These are phyloP conservation scores for Theocolax elegans DNA, from an alignment of 1,140 invertebrate species.

Conservation along the genomic window DNA sequence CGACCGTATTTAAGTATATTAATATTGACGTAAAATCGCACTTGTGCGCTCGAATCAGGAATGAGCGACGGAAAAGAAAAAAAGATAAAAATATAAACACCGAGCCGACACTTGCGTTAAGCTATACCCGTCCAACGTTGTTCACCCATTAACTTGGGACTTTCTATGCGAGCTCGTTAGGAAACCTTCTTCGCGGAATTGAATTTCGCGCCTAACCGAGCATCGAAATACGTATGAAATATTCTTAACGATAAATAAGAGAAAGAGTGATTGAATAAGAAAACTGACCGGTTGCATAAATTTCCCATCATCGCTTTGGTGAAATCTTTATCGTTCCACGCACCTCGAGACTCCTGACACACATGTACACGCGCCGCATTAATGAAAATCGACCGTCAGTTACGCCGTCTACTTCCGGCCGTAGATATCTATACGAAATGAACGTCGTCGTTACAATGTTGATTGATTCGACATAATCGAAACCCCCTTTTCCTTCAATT, in stretches of 20 bases:
- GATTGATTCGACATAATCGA: not conserved
- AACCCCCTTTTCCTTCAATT: too few relatives aligned
- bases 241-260: not conserved
- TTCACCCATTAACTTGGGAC: too few relatives aligned
- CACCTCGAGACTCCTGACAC: not conserved
- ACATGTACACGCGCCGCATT: not conserved
- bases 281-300: slow-evolving; percentile 48
- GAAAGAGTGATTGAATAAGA: slow-evolving; percentile 11
- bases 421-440: not conserved
- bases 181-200: too few relatives aligned
- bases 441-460: slow-evolving; percentile 9
- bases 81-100: too few relatives aligned
- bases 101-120: too few relatives aligned
- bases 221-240: not conserved
- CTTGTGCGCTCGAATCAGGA: too few relatives aligned
- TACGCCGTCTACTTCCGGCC: slow-evolving; percentile 13
- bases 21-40: too few relatives aligned
- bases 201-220: not conserved
- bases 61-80: too few relatives aligned
- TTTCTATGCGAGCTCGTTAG: too few relatives aligned
- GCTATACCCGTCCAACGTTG: too few relatives aligned
- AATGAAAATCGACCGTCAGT: slow-evolving; percentile 34
- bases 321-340: slow-evolving; percentile 17
- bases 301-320: slow-evolving; percentile 53
- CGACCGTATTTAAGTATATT: too few relatives aligned